Evolutionary conservation across 2,113 vertebrate species (phyloP).

Genomic region (Haemorhous mexicanus): DNA sequence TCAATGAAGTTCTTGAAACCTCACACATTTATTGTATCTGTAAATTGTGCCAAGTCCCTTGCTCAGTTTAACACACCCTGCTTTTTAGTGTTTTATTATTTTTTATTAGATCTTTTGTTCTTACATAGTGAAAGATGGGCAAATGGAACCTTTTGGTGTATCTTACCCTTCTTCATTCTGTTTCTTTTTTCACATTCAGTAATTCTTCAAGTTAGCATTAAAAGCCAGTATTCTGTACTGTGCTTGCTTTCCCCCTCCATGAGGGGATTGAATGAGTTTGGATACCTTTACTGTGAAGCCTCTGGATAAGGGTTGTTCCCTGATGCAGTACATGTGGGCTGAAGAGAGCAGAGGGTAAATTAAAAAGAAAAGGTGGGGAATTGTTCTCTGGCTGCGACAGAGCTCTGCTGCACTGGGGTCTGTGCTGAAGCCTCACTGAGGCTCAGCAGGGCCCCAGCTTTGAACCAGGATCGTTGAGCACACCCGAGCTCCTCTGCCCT

Average conservation of each 20-base stretch:
- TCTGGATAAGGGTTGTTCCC: background rate
- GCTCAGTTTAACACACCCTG: background rate
- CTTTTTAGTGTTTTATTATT: background rate
- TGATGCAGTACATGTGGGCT: background rate
- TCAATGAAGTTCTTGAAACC: background rate
- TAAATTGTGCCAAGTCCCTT: background rate
- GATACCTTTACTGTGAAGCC: background rate
- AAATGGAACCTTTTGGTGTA: background rate
- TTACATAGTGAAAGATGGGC: background rate
- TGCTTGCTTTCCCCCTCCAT: background rate
- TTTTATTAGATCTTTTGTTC: background rate
- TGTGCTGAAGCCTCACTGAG: background rate
- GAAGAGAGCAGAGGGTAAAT: background rate
- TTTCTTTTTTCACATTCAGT: background rate
- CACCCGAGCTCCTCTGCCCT: background rate
- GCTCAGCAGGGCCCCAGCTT: background rate
- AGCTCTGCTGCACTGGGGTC: background rate
- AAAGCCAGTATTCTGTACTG: background rate
- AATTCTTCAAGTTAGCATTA: background rate
- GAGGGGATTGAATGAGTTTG: background rate
- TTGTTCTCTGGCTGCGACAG: background rate
- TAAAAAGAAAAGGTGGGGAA: background rate
- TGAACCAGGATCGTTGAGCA: background rate
- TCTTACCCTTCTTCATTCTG: background rate
- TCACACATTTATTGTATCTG: background rate